A percentile compares a stretch with the other conserved stretches of the same genome.
These are phyloP conservation scores for Shinisaurus crocodilurus DNA, from an alignment of 2,113 vertebrate species.

Conservation along the genomic window DNA sequence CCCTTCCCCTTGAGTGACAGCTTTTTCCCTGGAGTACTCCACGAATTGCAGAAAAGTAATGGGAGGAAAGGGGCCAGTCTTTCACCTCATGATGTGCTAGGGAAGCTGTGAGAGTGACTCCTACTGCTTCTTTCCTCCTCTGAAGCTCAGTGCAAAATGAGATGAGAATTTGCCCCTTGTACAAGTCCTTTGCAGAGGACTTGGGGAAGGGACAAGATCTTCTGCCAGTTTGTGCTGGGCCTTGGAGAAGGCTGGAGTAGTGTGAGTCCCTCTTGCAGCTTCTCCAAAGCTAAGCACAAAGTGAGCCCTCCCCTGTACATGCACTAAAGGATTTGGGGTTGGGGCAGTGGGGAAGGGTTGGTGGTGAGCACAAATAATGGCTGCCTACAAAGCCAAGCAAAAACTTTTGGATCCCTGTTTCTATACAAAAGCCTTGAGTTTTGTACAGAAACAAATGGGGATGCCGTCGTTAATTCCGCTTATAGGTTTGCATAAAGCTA, in stretches of 20 bases:
- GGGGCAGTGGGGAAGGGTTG: no score
- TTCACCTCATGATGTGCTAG: neutral
- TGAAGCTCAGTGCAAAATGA: neutral
- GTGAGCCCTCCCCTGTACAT: neutral
- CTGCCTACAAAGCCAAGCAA: neutral
- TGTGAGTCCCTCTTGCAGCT: neutral
- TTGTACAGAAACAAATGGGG: neutral
- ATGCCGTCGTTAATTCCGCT: accelerated
- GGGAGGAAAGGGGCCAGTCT: no score
- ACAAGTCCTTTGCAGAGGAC: neutral
- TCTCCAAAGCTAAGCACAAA: neutral
- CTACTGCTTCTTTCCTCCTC: neutral
- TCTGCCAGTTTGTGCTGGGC: neutral
- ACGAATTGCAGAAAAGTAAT: neutral
- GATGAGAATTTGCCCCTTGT: no score
- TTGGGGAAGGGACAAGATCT: neutral
- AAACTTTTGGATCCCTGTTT: neutral
- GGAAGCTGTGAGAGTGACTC: neutral
- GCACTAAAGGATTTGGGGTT: no score
- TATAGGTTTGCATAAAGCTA: neutral
- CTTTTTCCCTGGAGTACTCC: neutral
- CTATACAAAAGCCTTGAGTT: neutral
- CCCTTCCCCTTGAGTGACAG: neutral
- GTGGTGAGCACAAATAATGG: neutral
- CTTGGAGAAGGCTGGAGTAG: neutral